phyloP scores from a whole-genome alignment of 1,140 invertebrate genomes.

The Plectrocnemia conspersa region DNA sequence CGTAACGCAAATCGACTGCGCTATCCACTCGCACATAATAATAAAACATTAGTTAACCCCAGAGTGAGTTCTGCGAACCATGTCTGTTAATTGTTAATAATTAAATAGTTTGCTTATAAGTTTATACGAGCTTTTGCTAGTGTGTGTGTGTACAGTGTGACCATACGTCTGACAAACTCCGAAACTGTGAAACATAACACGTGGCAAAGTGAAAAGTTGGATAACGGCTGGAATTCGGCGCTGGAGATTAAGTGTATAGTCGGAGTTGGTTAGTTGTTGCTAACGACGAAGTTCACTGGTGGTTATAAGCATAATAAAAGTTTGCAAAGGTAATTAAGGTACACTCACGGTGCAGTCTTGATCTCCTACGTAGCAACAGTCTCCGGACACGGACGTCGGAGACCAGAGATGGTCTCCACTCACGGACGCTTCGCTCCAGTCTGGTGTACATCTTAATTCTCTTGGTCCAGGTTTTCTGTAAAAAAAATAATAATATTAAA shows the following conservation, averaged over 20 bases:
- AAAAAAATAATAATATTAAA: constrained; percentile 8
- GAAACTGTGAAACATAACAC: not conserved
- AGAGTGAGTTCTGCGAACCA: too few species aligned
- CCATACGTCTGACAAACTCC: too few species aligned
- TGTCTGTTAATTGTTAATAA: too few species aligned
- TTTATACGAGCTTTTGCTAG: too few species aligned
- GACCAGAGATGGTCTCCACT: constrained; percentile 87
- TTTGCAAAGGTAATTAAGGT: not conserved
- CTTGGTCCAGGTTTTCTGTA: constrained; percentile 48
- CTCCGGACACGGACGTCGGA: constrained; percentile 80
- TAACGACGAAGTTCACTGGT: not conserved
- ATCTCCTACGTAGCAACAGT: constrained; percentile 87
- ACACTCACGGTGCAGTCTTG: constrained; percentile 79
- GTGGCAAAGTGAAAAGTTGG: not conserved
- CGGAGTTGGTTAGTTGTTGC: not conserved
- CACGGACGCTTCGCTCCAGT: constrained; percentile 72
- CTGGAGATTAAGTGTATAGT: not conserved
- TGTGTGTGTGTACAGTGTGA: too few species aligned
- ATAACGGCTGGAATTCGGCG: too few species aligned
- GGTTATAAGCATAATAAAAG: not conserved
- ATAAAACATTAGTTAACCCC: too few species aligned
- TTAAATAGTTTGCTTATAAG: too few species aligned
- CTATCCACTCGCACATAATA: too few species aligned
- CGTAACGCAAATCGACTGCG: too few species aligned
- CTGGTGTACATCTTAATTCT: constrained; percentile 69